phyloP scores from a whole-genome alignment of 2,113 vertebrate genomes.

The Rhegmatorhina hoffmannsi region DNA sequence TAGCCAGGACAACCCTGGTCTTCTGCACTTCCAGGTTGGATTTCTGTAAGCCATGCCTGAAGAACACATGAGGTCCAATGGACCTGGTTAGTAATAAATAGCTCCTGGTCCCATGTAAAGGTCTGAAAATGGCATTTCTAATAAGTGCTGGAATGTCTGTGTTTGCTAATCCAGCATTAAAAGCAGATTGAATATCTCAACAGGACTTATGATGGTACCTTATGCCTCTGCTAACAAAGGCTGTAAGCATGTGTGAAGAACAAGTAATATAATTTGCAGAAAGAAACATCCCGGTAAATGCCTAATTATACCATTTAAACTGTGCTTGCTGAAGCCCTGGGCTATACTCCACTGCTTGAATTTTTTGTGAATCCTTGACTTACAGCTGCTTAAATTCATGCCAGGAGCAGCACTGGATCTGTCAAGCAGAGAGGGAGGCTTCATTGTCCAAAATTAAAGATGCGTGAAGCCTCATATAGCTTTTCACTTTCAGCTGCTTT shows the following conservation, averaged over 20 bases:
- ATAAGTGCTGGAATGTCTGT: neutral
- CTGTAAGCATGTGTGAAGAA: neutral
- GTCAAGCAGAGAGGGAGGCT: neutral
- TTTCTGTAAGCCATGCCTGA: neutral
- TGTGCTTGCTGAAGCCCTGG: neutral
- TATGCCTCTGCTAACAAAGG: neutral
- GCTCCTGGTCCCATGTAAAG: neutral
- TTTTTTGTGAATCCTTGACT: conserved; percentile 18
- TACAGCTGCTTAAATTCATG: conserved; percentile 2
- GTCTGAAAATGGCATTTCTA: neutral
- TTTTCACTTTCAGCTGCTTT: neutral
- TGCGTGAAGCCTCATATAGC: neutral
- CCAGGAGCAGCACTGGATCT: neutral
- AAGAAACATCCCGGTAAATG: conserved; percentile 19
- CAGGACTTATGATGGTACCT: neutral
- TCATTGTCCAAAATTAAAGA: neutral
- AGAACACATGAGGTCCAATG: neutral
- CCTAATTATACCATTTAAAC: conserved; percentile 20
- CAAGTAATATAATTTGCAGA: conserved; percentile 16
- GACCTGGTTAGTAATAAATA: neutral
- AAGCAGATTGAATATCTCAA: neutral
- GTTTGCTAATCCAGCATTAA: neutral
- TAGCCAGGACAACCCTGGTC: neutral
- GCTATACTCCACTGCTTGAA: neutral
- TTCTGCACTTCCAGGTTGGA: neutral